Evolutionary conservation across 2,797 vertebrate genomes (phyloP).

Genomic region (Gymnodraco acuticeps): DNA sequence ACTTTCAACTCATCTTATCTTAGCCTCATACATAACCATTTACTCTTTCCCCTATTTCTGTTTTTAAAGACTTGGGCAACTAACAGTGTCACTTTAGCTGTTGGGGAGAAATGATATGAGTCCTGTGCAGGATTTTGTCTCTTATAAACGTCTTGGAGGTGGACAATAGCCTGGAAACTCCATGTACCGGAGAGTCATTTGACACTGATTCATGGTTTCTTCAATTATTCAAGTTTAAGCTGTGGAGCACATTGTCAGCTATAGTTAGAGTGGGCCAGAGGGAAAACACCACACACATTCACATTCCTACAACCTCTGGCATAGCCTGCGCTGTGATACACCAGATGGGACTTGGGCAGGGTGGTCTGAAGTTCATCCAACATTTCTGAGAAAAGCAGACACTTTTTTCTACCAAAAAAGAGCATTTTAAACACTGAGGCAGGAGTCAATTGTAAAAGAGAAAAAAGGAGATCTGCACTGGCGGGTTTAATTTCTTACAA

Average conservation of each 20-base stretch:
- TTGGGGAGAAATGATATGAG: conserved; percentile 22
- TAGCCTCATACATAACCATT: conserved; percentile 58
- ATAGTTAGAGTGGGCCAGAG: conserved; percentile 67
- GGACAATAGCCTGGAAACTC: conserved; percentile 59
- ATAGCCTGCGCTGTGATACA: conserved; percentile 71
- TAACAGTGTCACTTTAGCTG: conserved; percentile 43
- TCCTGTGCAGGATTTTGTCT: conserved; percentile 37
- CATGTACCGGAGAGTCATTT: conserved; percentile 60
- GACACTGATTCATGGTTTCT: conserved; percentile 74
- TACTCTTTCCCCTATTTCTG: conserved; percentile 69
- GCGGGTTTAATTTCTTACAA: conserved; percentile 52
- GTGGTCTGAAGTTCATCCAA: conserved; percentile 83
- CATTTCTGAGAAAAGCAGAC: conserved; percentile 75
- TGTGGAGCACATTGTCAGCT: conserved; percentile 71
- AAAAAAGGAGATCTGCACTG: conserved; percentile 47
- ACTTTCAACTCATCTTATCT: conserved; percentile 72
- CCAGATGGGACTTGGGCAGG: conserved; percentile 80
- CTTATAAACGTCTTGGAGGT: conserved; percentile 31
- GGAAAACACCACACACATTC: conserved; percentile 78
- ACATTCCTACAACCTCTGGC: conserved; percentile 80
- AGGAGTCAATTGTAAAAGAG: conserved; percentile 54
- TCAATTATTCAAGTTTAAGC: conserved; percentile 67
- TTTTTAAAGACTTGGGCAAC: conserved; percentile 55
- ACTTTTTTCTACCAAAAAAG: conserved; percentile 37
- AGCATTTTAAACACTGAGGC: conserved; percentile 57